phyloP scores from a whole-genome alignment of 2,113 vertebrate species.

The Myodes glareolus region DNA sequence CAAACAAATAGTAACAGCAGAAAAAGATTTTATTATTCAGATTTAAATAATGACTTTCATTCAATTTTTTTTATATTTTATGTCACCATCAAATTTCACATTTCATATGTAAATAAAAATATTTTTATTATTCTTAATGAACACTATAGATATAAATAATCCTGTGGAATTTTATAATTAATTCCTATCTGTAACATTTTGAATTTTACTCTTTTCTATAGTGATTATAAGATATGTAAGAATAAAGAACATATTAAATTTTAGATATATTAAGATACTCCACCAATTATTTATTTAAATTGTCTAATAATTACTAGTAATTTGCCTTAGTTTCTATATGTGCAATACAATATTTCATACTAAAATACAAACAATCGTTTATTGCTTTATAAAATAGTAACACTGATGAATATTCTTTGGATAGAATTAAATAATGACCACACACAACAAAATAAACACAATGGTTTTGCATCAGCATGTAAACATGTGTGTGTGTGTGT shows the following conservation, averaged over 20 bases:
- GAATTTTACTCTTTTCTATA: neutral
- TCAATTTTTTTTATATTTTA: neutral
- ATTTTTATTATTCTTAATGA: neutral
- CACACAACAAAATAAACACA: neutral
- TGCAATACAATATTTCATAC: neutral
- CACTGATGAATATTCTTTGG: neutral
- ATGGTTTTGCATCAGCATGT: neutral
- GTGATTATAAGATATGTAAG: neutral
- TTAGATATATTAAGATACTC: neutral
- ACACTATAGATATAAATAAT: neutral
- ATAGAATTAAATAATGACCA: neutral
- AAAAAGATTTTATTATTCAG: neutral
- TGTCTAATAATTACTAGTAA: neutral
- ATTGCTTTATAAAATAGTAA: neutral
- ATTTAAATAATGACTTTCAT: fast-evolving
- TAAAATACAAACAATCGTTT: neutral
- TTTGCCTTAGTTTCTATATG: neutral
- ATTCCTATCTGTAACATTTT: neutral
- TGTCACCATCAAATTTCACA: neutral
- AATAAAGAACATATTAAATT: neutral
- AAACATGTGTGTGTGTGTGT: no score
- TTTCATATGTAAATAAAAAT: neutral
- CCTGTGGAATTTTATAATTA: neutral
- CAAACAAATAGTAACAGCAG: neutral
- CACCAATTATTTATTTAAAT: neutral